These are phyloP conservation scores for Neostethus bicornis DNA, from an alignment of 2,797 vertebrate genomes.

Conservation along the genomic window DNA sequence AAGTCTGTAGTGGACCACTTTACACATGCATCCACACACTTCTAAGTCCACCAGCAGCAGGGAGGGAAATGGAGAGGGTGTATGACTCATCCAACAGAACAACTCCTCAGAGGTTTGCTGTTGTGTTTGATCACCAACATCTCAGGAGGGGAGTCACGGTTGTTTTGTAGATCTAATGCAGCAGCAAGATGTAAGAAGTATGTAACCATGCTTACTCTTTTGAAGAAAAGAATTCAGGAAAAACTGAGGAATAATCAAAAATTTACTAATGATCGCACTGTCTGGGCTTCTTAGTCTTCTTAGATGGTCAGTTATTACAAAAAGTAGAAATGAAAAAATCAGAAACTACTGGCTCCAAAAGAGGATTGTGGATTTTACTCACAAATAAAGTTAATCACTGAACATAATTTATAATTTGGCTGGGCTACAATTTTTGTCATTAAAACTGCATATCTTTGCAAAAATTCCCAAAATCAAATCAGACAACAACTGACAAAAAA, in stretches of 20 bases:
- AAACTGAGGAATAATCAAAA: no score
- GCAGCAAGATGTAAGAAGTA: slow-evolving; percentile 34
- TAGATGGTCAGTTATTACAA: no score
- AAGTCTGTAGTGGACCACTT: slow-evolving; percentile 31
- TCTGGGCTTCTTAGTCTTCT: no score
- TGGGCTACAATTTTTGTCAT: no score
- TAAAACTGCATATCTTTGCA: not conserved
- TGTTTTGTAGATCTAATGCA: slow-evolving; percentile 28
- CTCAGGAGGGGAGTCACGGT: slow-evolving; percentile 28
- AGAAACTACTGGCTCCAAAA: no score
- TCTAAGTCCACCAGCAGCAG: slow-evolving; percentile 31
- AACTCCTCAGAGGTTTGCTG: slow-evolving; percentile 48
- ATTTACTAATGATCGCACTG: no score
- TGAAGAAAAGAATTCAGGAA: no score
- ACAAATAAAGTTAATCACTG: no score
- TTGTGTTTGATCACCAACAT: slow-evolving; percentile 59
- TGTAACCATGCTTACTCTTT: slow-evolving; percentile 16
- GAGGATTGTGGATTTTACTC: no score
- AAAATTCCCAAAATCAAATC: not conserved
- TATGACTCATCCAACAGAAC: slow-evolving; percentile 52
- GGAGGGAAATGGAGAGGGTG: slow-evolving; percentile 11
- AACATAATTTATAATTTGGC: no score
- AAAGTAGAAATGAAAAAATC: no score
- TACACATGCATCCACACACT: slow-evolving; percentile 27
- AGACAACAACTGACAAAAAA: not conserved